Base-by-base conservation (phyloP, 1,140 invertebrate genomes). In the Leptinotarsa undecemlineata region DNA sequence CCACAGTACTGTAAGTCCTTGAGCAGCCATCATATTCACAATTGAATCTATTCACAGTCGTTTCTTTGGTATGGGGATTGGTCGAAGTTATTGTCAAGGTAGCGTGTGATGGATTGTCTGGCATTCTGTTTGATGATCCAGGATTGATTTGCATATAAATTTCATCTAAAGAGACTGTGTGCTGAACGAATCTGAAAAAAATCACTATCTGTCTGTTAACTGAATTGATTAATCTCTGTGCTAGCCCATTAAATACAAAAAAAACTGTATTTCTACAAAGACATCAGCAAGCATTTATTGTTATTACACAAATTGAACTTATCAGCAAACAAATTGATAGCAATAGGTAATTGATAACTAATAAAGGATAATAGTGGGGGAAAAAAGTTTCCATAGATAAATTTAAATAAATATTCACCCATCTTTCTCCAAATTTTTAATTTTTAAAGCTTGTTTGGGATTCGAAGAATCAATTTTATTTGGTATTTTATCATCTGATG, bases 1-100 rank as follows among this genome's bases (percentile, higher is more conserved):
- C 96, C 76, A 95, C 91, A 11, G 96, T 98, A 81, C 95, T 98
- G 83, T 98, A 98, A 23, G 94, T 96, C 78, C 96, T 88, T 75
- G 89, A 87, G 86, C 97, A 98, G 1, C 94, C 95, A 75, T 94
- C 91, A 86, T 94, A 97, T 86, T 96, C 93, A 87, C 97, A 98
- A 81, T 89, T 90, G 85, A 93, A 96, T 75, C 93, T 86, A 82
- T 89, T 91, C 17, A 91, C 88, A 83, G 90, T 89, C 77, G 88
- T 91, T 79, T 89, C 87, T 83, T 90, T 91, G 19, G 88, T 90
- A 62, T 89, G 86, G 26, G 90, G 88, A 85, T 92, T 88, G 19
- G 87, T 86, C 89, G 71, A 47, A 83, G 92, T 90, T 76, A 92
- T 88, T n/a, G 89, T 91, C 21, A 92, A 86, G 42, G 89, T 91